phyloP scores from a whole-genome alignment of 2,797 vertebrate species.

The Macropodus opercularis region DNA sequence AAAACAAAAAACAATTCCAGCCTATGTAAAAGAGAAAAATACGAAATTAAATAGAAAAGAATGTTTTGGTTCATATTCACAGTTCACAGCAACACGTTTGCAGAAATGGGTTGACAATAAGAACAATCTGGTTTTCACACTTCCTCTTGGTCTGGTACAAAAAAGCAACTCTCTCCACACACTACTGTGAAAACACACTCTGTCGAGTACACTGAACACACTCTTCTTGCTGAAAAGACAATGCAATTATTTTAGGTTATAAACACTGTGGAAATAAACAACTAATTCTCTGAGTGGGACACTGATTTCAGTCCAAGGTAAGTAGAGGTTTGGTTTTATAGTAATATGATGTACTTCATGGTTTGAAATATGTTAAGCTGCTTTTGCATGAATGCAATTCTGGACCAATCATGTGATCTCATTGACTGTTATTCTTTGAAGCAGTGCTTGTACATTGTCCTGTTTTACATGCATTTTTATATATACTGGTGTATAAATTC shows the following conservation, averaged over 20 bases:
- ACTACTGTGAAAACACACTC: not conserved
- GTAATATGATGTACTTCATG: not conserved
- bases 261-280: conserved; percentile 5
- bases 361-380: not conserved
- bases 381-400: too few species aligned
- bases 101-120: conserved; percentile 24
- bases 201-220: not conserved
- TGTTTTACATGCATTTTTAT: not conserved
- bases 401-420: too few species aligned
- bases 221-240: not conserved
- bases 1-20: not conserved
- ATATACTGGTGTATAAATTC: not conserved
- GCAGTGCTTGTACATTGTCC: not conserved
- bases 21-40: not conserved
- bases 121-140: conserved; percentile 24
- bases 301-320: conserved; percentile 44
- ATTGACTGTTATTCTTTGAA: not conserved
- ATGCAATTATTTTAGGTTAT: not conserved
- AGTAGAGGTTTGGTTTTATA: conserved; percentile 21
- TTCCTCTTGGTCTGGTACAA: conserved; percentile 63
- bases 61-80: not conserved
- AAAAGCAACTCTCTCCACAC: not conserved
- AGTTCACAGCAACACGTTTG: conserved; percentile 1
- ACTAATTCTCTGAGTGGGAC: conserved; percentile 4
- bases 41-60: not conserved